phyloP scores from a whole-genome alignment of 1,140 invertebrate genomes.

The Lethrus apterus region DNA sequence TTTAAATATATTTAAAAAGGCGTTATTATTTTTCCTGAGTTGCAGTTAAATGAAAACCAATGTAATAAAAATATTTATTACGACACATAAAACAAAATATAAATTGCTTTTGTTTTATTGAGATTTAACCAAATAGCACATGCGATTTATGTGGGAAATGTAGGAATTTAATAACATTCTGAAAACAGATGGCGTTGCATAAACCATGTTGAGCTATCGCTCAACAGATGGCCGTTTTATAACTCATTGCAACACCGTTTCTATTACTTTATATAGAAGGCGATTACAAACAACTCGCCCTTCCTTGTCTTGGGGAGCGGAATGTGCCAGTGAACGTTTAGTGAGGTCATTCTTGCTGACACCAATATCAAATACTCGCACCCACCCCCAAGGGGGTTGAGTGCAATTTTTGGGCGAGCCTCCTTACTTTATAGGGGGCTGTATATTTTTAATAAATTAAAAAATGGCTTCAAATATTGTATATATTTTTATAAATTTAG shows the following conservation, averaged over 20 bases:
- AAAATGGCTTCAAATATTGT: neutral
- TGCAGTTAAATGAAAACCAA: too few species aligned
- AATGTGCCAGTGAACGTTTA: conserved; percentile 20
- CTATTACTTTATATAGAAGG: neutral
- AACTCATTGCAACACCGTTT: neutral
- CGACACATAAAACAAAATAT: too few species aligned
- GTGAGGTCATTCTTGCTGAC: conserved; percentile 22
- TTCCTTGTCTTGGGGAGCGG: conserved; percentile 23
- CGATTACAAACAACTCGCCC: neutral
- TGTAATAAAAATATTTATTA: too few species aligned
- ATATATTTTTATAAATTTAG: neutral
- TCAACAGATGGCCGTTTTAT: neutral
- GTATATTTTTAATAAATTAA: conserved; percentile 5
- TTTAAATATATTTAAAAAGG: too few species aligned
- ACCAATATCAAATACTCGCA: conserved; percentile 16
- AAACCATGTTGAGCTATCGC: neutral
- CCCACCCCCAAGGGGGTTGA: conserved; percentile 8
- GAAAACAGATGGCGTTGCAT: too few species aligned
- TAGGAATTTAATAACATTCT: too few species aligned
- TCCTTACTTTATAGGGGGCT: conserved; percentile 18
- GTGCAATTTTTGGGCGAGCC: conserved; percentile 23
- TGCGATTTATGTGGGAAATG: neutral
- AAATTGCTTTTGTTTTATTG: neutral
- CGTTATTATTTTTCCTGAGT: too few species aligned
- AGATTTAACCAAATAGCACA: neutral